Evolutionary conservation across 2,113 vertebrate species (phyloP).

Genomic region (Tetrao urogallus): DNA sequence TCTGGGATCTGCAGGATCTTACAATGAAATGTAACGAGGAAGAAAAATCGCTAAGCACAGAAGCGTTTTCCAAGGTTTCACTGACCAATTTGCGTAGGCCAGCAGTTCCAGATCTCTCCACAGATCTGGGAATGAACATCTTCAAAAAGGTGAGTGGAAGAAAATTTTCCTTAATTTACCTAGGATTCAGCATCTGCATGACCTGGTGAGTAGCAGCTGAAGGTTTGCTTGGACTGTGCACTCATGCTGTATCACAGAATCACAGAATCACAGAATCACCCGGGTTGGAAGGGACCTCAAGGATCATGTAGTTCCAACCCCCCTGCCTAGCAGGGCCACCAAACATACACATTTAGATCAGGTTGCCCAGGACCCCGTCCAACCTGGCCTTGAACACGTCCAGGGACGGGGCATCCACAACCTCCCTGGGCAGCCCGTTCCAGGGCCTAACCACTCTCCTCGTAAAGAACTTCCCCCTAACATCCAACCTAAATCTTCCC

Average conservation of each 20-base stretch:
- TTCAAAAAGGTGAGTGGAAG: constrained; percentile 91
- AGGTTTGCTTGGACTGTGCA: background rate
- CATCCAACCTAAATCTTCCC: too few relatives aligned
- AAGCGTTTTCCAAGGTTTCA: constrained; percentile 94
- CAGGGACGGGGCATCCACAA: too few relatives aligned
- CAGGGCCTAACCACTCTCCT: too few relatives aligned
- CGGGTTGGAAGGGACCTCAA: too few relatives aligned
- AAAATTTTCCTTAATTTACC: background rate
- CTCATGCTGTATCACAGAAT: background rate
- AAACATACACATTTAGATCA: too few relatives aligned
- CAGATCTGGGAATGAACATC: constrained; percentile 95
- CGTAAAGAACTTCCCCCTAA: too few relatives aligned
- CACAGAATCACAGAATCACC: too few relatives aligned
- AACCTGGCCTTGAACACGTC: too few relatives aligned
- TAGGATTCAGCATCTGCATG: background rate
- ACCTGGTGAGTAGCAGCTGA: background rate
- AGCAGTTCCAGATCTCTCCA: constrained; percentile 95
- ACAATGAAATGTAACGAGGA: constrained; percentile 96
- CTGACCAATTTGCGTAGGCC: constrained; percentile 92
- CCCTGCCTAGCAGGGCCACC: too few relatives aligned
- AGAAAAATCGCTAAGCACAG: constrained; percentile 90
- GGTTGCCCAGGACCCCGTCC: too few relatives aligned
- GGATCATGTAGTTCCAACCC: too few relatives aligned
- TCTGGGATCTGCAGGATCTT: constrained; percentile 86
- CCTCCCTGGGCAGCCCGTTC: too few relatives aligned